Base-by-base conservation (phyloP, 2,888 invertebrate species). In the Caenorhabditis macrosperma region DNA sequence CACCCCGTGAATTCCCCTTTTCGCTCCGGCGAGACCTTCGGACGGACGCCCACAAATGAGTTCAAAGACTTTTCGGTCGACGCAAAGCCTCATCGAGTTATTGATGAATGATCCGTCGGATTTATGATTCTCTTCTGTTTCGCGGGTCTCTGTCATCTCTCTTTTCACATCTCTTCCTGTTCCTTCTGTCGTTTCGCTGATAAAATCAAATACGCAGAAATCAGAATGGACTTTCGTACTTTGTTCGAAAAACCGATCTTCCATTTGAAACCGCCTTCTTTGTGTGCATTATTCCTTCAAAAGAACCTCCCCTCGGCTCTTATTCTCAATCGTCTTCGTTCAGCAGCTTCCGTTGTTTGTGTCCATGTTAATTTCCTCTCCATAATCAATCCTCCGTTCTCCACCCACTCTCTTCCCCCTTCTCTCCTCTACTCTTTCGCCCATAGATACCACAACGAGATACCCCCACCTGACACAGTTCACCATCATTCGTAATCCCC, bases 281-380 rank as follows among this genome's bases (percentile, higher is more conserved):
- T n/a, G n/a, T n/a, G n/a, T n/a, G n/a, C n/a, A n/a, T n/a, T n/a
- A n/a, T n/a, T n/a, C n/a, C n/a, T n/a, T n/a, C n/a, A n/a, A n/a
- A n/a, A n/a, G n/a, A n/a, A n/a, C n/a, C n/a, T n/a, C n/a, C n/a
- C n/a, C n/a, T n/a, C n/a, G n/a, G n/a, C n/a, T n/a, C n/a, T 33
- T 38, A 38, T 38, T 38, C 15, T 9, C 12, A 6, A 38, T 12
- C 12, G 9, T 15, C 38, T 38, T 44, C 17, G 20, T 5, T 44
- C 44, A 4, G 38, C 15, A 15, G 9, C 38, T 15, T 17, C 17
- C 44, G 20, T n/a, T 44, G 17, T 44, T 44, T 17, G n/a, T 20
- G n/a, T n/a, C n/a, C 44, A 38, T 44, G 44, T 44, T 44, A 44
- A 44, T 44, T 44, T 44, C 44, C 44, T 44, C 6, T 44, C 20